Evolutionary conservation across 2,888 invertebrate genomes (phyloP).

Genomic region (Lamellibrachia columna): DNA sequence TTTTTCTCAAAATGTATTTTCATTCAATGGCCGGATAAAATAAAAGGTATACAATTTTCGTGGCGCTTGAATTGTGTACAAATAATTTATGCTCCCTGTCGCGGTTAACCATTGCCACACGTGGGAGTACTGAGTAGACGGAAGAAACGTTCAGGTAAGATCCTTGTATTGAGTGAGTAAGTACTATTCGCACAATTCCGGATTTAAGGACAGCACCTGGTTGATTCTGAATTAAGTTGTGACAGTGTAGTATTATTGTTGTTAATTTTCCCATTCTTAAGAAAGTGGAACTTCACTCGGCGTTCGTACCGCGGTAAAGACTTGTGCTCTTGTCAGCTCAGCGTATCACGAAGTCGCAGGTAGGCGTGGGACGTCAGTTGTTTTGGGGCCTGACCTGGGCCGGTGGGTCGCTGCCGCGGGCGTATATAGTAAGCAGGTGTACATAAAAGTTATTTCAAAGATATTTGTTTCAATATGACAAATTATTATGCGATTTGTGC

Average conservation of each 20-base stretch:
- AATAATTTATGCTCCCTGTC: constrained; percentile 10
- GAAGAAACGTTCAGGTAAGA: neutral
- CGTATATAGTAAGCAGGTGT: no score
- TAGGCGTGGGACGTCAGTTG: neutral
- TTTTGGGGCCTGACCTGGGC: no score
- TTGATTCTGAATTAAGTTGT: neutral
- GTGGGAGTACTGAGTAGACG: neutral
- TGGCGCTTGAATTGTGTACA: neutral
- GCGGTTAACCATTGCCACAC: neutral
- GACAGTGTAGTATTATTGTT: neutral
- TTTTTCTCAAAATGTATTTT: no score
- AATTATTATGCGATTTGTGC: no score
- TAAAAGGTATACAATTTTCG: neutral
- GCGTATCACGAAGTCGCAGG: neutral
- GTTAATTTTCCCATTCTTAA: neutral
- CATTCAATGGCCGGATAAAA: neutral
- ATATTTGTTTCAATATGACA: no score
- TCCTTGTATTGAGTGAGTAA: neutral
- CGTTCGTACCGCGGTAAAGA: neutral
- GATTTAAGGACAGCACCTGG: neutral
- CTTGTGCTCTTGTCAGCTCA: neutral
- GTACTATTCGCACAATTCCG: neutral
- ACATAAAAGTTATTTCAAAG: no score
- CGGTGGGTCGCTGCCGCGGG: no score
- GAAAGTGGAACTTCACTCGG: neutral